Conservation (phyloP, 2,113 vertebrate genomes). For the Malurus alboscapulatus region DNA sequence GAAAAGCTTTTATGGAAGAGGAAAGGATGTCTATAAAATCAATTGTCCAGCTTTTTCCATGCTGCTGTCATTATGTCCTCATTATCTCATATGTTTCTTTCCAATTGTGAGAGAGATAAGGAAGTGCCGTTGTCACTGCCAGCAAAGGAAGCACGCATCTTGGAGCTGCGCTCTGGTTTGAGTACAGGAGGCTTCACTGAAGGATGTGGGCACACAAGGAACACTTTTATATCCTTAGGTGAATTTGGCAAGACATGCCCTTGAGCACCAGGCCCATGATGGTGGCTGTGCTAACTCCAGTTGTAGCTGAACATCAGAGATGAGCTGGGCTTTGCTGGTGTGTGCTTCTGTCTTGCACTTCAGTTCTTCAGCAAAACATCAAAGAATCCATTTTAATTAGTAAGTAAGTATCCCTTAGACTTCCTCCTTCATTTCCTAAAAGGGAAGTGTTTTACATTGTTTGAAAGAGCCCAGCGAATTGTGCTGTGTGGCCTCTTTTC, state of each 20-base stretch:
- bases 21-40: not conserved
- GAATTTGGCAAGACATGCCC: not conserved
- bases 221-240: rapidly evolving
- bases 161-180: not conserved
- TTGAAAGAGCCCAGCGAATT: not conserved
- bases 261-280: rapidly evolving
- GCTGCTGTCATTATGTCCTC: not conserved
- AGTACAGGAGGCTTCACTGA: not conserved
- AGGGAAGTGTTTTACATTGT: not conserved
- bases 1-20: not conserved
- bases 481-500: not conserved
- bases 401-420: not conserved
- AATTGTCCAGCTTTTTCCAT: not conserved
- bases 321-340: not conserved
- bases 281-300: rapidly evolving
- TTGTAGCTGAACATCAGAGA: not conserved
- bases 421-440: not conserved
- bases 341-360: not conserved
- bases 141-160: not conserved
- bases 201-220: not conserved
- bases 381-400: not conserved
- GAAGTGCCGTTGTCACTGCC: not conserved
- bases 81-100: not conserved
- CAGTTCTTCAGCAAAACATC: not conserved
- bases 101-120: not conserved